Base-by-base conservation (phyloP, 2,888 invertebrate species). In the Eristalinus aeneus region DNA sequence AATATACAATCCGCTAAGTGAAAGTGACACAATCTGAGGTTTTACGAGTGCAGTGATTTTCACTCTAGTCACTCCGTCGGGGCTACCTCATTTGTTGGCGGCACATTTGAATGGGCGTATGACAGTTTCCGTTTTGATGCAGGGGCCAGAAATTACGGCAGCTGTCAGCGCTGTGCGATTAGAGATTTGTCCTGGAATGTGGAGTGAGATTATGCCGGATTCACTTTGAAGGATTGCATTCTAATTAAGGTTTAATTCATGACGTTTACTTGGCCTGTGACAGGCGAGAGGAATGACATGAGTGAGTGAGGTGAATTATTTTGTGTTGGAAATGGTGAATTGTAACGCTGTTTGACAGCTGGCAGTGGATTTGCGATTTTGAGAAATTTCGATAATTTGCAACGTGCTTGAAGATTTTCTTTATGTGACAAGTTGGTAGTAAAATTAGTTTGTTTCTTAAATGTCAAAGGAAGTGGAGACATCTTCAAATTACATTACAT, bases 1-100 rank as follows among this genome's bases (percentile, higher is more conserved):
- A 76, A 82, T 71, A 78, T 78, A 82, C 86, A 82, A 86, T 82
- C 82, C 77, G 74, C 73, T 86, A 86, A 86, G 86, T 86, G 86
- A 86, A 86, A 86, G 86, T 86, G 86, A 86, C 77, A 82, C 73
- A 64, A 65, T 77, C 82, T 61, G 63, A 67, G 73, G 74, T 61
- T 74, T 68, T 80, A 82, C 77, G 27, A 27, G 27, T 27, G 27
- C 27, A 81, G 72, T 75, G 76, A 81, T 85, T 81, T 27, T 81
- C 81, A 76, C 76, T 81, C 71, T 16, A 58, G 71, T 71, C 79
- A 39, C 64, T 65, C 31, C 12, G 16, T 27, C 12, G 53, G 53
- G 11, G 63, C 53, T 53, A 58, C 32, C 61, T 58, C 39, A 58
- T 64, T 69, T 56, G 22, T 56, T 23, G 22, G 22, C 23, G 11